phyloP scores from a whole-genome alignment of 1,140 invertebrate species.

The Pantala flavescens region DNA sequence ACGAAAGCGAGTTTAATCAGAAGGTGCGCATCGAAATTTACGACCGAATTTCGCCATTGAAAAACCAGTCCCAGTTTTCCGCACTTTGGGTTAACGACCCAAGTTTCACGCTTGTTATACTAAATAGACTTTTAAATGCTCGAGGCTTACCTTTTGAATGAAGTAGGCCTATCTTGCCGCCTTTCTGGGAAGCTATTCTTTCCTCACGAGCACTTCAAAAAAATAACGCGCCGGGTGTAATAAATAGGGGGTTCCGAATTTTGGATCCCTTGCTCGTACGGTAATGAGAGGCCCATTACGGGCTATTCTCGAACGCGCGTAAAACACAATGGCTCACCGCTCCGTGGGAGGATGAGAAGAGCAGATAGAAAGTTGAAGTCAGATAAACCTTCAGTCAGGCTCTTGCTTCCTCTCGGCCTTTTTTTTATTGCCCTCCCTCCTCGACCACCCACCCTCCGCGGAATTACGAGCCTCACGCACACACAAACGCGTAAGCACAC shows the following conservation, averaged over 20 bases:
- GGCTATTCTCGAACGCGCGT: not conserved
- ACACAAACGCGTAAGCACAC: too few relatives aligned
- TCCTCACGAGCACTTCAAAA: not conserved
- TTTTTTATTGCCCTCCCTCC: not conserved
- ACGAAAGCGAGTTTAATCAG: too few relatives aligned
- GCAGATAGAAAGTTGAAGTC: too few relatives aligned
- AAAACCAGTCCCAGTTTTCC: too few relatives aligned
- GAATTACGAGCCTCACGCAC: too few relatives aligned
- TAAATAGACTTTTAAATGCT: slow-evolving; percentile 8
- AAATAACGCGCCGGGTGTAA: not conserved
- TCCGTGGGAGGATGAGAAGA: not conserved
- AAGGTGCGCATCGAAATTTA: too few relatives aligned
- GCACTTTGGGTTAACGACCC: not conserved
- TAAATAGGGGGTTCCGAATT: not conserved
- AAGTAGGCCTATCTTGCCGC: not conserved
- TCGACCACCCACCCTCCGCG: not conserved
- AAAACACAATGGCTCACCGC: not conserved
- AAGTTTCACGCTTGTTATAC: slow-evolving; percentile 1
- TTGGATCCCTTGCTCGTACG: not conserved
- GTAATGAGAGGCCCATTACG: not conserved
- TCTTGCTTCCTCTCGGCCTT: not conserved
- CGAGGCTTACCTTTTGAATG: not conserved
- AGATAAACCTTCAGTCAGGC: not conserved
- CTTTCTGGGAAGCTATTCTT: not conserved
- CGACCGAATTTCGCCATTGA: too few relatives aligned